Base-by-base conservation (phyloP, 2,888 invertebrate species). In the Endomychus coccineus region DNA sequence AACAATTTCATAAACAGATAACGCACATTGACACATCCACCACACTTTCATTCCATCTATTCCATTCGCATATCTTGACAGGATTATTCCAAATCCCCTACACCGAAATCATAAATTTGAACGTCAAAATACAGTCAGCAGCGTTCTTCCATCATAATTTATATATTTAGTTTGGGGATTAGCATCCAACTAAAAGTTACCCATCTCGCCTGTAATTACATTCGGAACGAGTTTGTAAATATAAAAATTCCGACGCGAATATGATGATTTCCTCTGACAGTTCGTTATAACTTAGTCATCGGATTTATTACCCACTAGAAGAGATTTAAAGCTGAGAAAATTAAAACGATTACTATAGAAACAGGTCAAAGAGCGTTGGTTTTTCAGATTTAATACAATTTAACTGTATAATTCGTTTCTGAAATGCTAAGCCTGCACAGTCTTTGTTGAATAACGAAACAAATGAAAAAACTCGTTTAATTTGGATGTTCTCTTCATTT, bases 141-240 rank as follows among this genome's bases (percentile, higher is more conserved):
- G n/a, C n/a, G n/a, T n/a, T n/a, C 21, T 19, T n/a, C 21, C 21
- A n/a, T 19, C 21, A 19, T 19, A 19, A 19, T n/a, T 19, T n/a
- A 19, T n/a, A 19, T 19, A 7, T 19, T 7, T 6, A 19, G 21
- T 19, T n/a, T n/a, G n/a, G 21, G 21, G 21, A 19, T 19, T 19
- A 19, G 21, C 21, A 19, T 19, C 21, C 21, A 6, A 19, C n/a
- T 19, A 19, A 19, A 19, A 6, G 21, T n/a, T 7, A n/a, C n/a
- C n/a, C n/a, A n/a, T 7, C 21, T 6, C 21, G 21, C n/a, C 21
- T 19, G 6, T 6, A 19, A 7, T n/a, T n/a, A n/a, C 21, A 19
- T 19, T 19, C 21, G 21, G 21, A 19, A 19, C 6, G n/a, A 19
- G n/a, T n/a, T n/a, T 19, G n/a, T 6, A 19, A 19, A n/a, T 7